These are phyloP conservation scores for Trachelus stipa DNA, from an alignment of 2,888 invertebrate species.

Conservation along the genomic window DNA sequence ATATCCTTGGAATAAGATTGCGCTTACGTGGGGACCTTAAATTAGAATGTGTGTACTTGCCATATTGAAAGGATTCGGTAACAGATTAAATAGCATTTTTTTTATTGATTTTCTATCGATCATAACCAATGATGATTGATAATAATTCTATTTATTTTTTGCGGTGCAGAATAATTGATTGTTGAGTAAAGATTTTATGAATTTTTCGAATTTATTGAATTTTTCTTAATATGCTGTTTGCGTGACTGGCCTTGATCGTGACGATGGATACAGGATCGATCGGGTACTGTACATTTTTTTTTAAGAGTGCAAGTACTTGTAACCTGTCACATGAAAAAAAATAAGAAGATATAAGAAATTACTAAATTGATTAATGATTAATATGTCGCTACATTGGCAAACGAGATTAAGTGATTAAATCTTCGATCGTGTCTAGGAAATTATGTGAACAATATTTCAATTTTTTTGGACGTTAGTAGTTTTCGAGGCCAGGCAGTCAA, in stretches of 20 bases:
- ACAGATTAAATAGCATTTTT: neutral
- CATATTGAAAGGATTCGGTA: neutral
- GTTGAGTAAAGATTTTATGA: neutral
- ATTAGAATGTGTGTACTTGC: neutral
- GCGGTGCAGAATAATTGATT: neutral
- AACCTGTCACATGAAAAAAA: neutral
- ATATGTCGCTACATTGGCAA: neutral
- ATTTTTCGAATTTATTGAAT: neutral
- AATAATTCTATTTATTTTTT: neutral
- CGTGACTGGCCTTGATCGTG: neutral
- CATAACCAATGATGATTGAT: neutral
- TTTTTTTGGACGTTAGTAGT: neutral
- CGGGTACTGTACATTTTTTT: neutral
- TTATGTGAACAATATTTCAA: neutral
- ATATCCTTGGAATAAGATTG: neutral
- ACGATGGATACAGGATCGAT: neutral
- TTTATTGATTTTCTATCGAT: neutral
- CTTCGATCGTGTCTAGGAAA: neutral
- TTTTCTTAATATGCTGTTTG: neutral
- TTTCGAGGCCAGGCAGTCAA: neutral
- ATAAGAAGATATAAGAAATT: neutral
- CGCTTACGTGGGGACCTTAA: neutral
- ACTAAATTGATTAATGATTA: neutral
- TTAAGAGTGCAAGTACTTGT: neutral
- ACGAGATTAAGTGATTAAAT: neutral